Evolutionary conservation across 2,797 vertebrate species (phyloP).

Genomic region (Anabacerthia variegaticeps): DNA sequence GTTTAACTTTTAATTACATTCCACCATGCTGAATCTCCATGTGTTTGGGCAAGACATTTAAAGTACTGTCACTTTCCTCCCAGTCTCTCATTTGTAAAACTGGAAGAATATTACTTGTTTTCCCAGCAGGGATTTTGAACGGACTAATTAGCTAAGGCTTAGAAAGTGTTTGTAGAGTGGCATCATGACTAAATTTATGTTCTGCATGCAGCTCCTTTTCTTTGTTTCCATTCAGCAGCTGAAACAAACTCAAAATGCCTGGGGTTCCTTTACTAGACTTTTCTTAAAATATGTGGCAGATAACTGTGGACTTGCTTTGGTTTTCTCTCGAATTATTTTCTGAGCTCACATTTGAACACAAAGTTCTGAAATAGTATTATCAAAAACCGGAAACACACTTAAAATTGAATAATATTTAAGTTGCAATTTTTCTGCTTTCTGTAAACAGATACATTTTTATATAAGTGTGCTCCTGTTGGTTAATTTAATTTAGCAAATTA

Average conservation of each 20-base stretch:
- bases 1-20: neutral
- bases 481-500: neutral
- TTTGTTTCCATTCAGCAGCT: neutral
- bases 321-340: neutral
- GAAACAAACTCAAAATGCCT: neutral
- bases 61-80: neutral
- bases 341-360: neutral
- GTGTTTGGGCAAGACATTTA: neutral
- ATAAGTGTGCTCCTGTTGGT: neutral
- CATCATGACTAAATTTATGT: neutral
- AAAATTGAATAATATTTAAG: neutral
- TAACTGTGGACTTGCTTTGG: neutral
- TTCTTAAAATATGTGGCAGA: neutral
- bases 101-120: conserved; percentile 30
- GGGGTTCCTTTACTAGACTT: neutral
- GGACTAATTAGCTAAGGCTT: conserved; percentile 15
- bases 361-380: neutral
- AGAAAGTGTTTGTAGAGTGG: neutral
- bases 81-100: conserved; percentile 22
- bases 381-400: neutral
- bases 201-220: neutral
- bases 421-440: neutral
- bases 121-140: conserved; percentile 18
- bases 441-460: neutral
- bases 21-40: neutral